Evolutionary conservation across 1,140 invertebrate genomes (phyloP), one percentile per base, ranked within the genome.

Genomic region (Drosophila triauraria): DNA sequence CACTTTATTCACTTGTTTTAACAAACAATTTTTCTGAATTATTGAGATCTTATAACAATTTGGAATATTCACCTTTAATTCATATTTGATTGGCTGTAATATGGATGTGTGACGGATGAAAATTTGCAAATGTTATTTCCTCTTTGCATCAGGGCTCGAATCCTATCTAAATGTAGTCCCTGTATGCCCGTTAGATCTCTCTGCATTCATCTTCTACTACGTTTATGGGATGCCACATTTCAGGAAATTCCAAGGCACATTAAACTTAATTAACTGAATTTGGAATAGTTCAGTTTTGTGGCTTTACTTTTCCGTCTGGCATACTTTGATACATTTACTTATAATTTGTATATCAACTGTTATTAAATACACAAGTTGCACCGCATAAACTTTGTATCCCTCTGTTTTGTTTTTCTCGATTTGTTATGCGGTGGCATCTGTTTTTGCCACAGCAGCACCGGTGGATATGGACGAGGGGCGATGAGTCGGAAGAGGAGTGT

Each of bases 381-480:
- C n/a, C 35, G 35, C 35, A 40, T 56, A 56, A 56, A 56, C 53
- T 42, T 35, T 10, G 46, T 43, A n/a, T 43, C 20, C 20, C 30
- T 43, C 48, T 62, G 32, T 60, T 70, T 47, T 67, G 63, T 53
- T 75, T 78, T 60, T 40, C 43, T 53, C 43, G 54, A 25, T 71
- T 69, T 72, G 67, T 72, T 86, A 13, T 75, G 62, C 38, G 70
- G 67, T 70, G 84, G 85, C 84, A 88, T 88, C 80, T 88, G 85
- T 58, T 84, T 71, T 78, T 68, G 68, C 74, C 64, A 72, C 65
- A 50, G 27, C 30, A 72, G 20, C 46, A 63, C 4, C 7, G 3
- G 1, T 9, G 32, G 25, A 25, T 20, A 4, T 3, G 13, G 17
- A 50, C 12, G 32, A 23, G 12, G 17, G 7, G 23, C 10, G 59